Evolutionary conservation across 2,797 vertebrate genomes (phyloP), one percentile per base, ranked within the genome.

Genomic region (Harpagifer antarcticus): DNA sequence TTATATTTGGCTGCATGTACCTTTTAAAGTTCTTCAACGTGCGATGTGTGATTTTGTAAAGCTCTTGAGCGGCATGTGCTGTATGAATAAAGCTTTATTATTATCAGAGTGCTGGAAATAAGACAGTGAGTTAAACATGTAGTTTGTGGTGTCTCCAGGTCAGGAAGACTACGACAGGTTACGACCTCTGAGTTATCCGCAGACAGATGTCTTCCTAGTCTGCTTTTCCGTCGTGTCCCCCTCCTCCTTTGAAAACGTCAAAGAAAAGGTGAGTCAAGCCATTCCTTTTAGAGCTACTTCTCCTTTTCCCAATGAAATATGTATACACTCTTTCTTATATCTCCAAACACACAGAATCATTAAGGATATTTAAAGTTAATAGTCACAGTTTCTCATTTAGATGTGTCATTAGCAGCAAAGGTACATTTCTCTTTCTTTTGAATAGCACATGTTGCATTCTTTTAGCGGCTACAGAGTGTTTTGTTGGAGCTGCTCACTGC

Each of bases 171-270:
- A 96, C 2, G 95, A 96, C 89, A 91, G 95, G 88, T 94, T 96
- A 94, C 92, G 95, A 87, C 95, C 95, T 77, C 89, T 96, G 91
- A 95, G 95, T 87, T 96, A 96, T 74, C 95, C 95, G 40, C 95
- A 96, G 90, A 96, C 95, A 60, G 95, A 96, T 40, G 95, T 96
- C 56, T 96, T 96, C 88, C 94, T 96, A 9, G 95, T 96, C 86
- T 95, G 95, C 86, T 96, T 96, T 84, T 96, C 95, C 0, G 95
- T 95, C 2, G 95, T 96, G 78, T 96, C 95, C 15, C 95, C 95
- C 43, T 96, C 95, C 76, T 96, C 95, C 19, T 96, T 96, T 82
- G 95, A 96, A 94, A 96, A 96, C n/a, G 95, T 96, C 85, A 95
- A 95, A 94, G 95, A 96, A 93, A 96, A 96, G 94, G 95, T 88